Evolutionary conservation across 2,113 vertebrate genomes (phyloP).

Genomic region (Caretta caretta): DNA sequence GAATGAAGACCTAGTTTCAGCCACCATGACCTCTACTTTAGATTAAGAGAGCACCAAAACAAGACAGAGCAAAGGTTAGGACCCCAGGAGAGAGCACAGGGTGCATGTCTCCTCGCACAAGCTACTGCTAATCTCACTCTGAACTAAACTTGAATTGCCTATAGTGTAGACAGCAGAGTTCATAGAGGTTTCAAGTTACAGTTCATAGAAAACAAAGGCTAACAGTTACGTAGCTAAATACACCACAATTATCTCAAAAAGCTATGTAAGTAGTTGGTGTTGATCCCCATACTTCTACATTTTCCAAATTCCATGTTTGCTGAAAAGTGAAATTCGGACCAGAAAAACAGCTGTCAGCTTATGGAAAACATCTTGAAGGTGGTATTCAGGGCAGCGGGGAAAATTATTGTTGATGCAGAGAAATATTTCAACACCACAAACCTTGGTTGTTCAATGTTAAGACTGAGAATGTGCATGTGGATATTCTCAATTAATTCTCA

Average conservation of each 20-base stretch:
- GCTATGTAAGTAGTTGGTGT: not conserved
- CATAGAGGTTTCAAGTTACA: not conserved
- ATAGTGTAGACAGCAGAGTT: not conserved
- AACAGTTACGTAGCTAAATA: not conserved
- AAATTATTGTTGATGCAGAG: constrained; percentile 19
- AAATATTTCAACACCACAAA: constrained; percentile 45
- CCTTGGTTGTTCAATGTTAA: constrained; percentile 56
- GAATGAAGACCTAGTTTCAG: not conserved
- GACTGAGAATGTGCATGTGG: constrained; percentile 58
- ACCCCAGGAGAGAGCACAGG: constrained; percentile 30
- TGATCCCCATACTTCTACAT: constrained; percentile 36
- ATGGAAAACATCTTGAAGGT: not conserved
- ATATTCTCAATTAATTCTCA: constrained; percentile 60
- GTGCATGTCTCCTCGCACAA: not conserved
- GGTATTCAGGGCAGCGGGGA: not conserved
- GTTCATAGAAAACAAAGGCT: not conserved
- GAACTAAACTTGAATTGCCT: not conserved
- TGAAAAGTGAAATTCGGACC: constrained; percentile 68
- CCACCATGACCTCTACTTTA: constrained; percentile 50
- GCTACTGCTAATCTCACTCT: constrained; percentile 8
- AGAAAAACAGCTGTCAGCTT: not conserved
- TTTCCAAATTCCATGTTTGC: constrained; percentile 59
- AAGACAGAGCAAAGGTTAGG: constrained; percentile 58
- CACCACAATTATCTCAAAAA: not conserved
- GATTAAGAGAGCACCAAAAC: constrained; percentile 35